These are phyloP conservation scores for Latrodectus hesperus DNA, from an alignment of 2,888 invertebrate species.

Conservation along the genomic window DNA sequence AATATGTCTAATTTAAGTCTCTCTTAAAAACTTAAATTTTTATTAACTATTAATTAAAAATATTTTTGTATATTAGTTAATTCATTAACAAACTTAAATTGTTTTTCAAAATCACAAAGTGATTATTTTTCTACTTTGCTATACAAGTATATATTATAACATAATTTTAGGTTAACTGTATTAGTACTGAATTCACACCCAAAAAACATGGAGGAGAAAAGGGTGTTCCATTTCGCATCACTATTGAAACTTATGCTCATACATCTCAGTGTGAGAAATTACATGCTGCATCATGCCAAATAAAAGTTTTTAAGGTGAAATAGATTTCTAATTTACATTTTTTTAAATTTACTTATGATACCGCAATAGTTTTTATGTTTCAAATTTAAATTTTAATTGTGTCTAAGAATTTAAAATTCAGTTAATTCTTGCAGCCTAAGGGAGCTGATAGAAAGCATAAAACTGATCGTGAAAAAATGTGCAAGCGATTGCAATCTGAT, in stretches of 20 bases:
- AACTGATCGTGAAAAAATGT: constrained; percentile 94
- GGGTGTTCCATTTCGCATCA: constrained; percentile 91
- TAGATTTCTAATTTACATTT: neutral
- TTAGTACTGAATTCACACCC: constrained; percentile 97
- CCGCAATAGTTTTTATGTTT: no score
- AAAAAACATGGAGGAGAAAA: constrained; percentile 99
- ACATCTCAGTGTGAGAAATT: constrained; percentile 80
- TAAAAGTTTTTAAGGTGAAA: constrained; percentile 83
- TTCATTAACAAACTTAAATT: neutral
- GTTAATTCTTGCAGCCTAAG: constrained; percentile 84
- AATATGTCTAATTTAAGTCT: no score
- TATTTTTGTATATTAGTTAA: neutral
- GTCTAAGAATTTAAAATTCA: no score
- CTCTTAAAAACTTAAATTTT: no score
- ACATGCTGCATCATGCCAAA: constrained; percentile 96
- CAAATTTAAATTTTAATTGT: no score
- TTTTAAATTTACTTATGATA: neutral
- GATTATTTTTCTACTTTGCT: no score
- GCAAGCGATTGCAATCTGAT: constrained; percentile 86
- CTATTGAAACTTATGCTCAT: constrained; percentile 86
- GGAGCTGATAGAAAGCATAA: constrained; percentile 98
- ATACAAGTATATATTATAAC: no score
- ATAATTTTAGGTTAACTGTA: constrained; percentile 86
- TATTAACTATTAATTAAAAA: no score
- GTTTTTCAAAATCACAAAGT: no score